Evolutionary conservation across 23 tunicate genomes (phyloP), one percentile per base, ranked within the genome.

Genomic region (Trididemnum nubilum): DNA sequence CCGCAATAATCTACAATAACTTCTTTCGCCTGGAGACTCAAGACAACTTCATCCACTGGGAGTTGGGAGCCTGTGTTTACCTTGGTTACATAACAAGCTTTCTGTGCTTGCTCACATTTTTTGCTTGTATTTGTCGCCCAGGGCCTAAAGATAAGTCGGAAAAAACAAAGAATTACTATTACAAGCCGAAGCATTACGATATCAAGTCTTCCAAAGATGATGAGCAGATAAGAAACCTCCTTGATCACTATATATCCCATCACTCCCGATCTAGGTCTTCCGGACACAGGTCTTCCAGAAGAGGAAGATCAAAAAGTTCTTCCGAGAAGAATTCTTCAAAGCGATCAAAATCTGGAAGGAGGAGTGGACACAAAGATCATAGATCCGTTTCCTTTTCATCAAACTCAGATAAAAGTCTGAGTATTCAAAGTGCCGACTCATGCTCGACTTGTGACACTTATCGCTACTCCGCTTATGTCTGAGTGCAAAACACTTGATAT

Each of bases 41-140:
- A 63, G 88, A 89, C 51, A 89, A 89, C 81, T 30, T 71, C 58
- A 71, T 89, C 26, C 82, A 80, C 4, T 89, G 78, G 80, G 86
- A 85, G 23, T 29, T 89, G 32, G 94, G 94, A 1, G 94, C 94
- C 5, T 67, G 88, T 2, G 7, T 89, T 30, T 89, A 89, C 81
- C 84, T 89, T 30, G 94, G 88, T 22, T 76, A 57, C 38, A 35
- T 83, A 35, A 37, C 83, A 32, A 66, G 79, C 22, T 52, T 59
- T n/a, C 29, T 89, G 19, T 83, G 83, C 1, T 37, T 61, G 35
- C 23, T 73, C 27, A 63, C 92, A 0, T 66, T 52, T 9, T 31
- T 74, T 1, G 37, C 67, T 25, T 87, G 84, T 39, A 7, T 73
- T 9, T 87, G 92, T 50, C 27, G 80, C 26, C 90, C 90, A 2